phyloP scores from a whole-genome alignment of 2,113 vertebrate species.

The Spermophilus dauricus region DNA sequence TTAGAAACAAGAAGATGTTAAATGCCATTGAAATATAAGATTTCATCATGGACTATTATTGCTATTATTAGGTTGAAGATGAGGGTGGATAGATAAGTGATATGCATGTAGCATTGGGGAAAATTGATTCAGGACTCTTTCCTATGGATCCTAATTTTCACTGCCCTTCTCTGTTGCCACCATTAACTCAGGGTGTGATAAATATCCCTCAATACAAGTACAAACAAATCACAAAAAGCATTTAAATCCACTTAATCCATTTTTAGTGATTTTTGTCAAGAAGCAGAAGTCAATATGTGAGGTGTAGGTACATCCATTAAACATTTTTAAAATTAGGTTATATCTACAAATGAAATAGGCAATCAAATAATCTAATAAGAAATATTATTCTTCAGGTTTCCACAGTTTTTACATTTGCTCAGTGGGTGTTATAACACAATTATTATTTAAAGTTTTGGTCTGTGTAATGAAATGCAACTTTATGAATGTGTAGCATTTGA shows the following conservation, averaged over 20 bases:
- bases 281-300: conserved; percentile 16
- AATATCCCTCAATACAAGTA: not conserved
- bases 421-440: not conserved
- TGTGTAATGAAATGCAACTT: conserved; percentile 38
- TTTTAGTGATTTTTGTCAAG: not conserved
- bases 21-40: not conserved
- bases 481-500: conserved; percentile 38
- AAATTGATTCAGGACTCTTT: not conserved
- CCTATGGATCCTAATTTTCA: not conserved
- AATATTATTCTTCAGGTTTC: not conserved
- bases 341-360: conserved; percentile 34
- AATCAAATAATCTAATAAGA: conserved; percentile 2
- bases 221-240: not conserved
- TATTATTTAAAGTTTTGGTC: not conserved
- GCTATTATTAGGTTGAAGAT: not conserved
- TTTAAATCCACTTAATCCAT: not conserved
- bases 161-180: not conserved
- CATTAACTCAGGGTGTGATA: not conserved
- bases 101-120: not conserved
- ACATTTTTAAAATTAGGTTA: not conserved
- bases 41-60: not conserved
- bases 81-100: not conserved
- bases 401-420: not conserved
- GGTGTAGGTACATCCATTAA: not conserved
- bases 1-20: conserved; percentile 36